A percentile compares a stretch with the other conserved stretches of the same genome.
Conservation (phyloP, 2,113 vertebrate genomes). For the Gavia stellata region DNA sequence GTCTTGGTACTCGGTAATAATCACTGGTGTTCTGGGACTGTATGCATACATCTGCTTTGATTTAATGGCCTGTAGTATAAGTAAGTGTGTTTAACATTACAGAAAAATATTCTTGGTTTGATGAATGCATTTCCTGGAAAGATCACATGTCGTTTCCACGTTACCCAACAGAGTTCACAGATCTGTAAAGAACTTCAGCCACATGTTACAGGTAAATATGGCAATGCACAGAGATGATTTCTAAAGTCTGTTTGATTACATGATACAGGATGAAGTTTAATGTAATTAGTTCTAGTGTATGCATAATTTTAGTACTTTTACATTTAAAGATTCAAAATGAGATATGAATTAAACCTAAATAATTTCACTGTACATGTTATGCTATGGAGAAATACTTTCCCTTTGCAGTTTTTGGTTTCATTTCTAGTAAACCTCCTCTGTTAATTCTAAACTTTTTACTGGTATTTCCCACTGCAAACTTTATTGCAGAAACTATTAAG, state of each 20-base stretch:
- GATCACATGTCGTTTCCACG: constrained; percentile 83
- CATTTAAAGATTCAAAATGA: not conserved
- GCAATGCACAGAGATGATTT: not conserved
- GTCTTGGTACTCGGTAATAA: not conserved
- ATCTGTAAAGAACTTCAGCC: constrained; percentile 78
- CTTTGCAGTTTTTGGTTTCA: not conserved
- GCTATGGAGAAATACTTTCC: not conserved
- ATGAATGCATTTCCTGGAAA: constrained; percentile 84
- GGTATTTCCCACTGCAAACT: not conserved
- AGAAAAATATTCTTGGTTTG: constrained; percentile 82
- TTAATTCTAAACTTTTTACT: not conserved
- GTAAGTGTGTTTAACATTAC: constrained; percentile 67
- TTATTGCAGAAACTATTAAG: not conserved
- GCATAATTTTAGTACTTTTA: not conserved
- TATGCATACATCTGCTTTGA: constrained; percentile 56
- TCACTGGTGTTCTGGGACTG: not conserved
- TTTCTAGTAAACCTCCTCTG: not conserved
- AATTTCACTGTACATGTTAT: not conserved
- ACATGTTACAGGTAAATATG: constrained; percentile 77
- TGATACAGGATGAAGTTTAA: not conserved
- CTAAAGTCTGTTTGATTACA: not conserved
- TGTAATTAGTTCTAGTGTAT: no score
- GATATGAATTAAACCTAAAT: not conserved
- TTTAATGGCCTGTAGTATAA: constrained; percentile 47
- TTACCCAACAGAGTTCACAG: constrained; percentile 82